Percentiles rank a stretch among this genome's conserved stretches.
Conservation (phyloP, 2,888 invertebrate species). For the Stenichneumon culpator region DNA sequence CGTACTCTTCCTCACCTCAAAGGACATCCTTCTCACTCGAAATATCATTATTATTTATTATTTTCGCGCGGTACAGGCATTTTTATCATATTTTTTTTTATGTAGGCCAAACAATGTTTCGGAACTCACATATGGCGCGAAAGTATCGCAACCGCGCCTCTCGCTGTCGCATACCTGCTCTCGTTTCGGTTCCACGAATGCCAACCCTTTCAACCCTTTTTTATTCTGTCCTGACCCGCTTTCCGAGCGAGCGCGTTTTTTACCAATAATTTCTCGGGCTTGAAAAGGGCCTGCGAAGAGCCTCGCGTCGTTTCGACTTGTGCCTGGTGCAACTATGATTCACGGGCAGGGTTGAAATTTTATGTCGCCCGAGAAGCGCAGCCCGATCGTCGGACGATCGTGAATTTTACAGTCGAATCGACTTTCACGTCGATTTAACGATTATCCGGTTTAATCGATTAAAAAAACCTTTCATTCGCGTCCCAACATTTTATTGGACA, state of each 20-base stretch:
- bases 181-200: constrained; percentile 41
- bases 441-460: constrained; percentile 46
- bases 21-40: not conserved
- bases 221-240: constrained; percentile 62
- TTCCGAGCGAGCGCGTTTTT: constrained; percentile 73
- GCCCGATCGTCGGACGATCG: constrained; percentile 20
- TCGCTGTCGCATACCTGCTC: constrained; percentile 68
- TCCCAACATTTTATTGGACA: not conserved
- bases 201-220: constrained; percentile 71
- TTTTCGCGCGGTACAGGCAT: not conserved
- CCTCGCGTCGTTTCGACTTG: constrained; percentile 29
- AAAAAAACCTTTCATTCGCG: not conserved
- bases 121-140: constrained; percentile 60
- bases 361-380: constrained; percentile 27
- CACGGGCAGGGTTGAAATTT: constrained; percentile 43
- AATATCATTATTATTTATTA: not conserved
- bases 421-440: constrained; percentile 62
- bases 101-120: constrained; percentile 32
- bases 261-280: constrained; percentile 70
- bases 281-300: constrained; percentile 46
- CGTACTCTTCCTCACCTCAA: not conserved
- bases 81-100: not conserved
- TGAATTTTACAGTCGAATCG: constrained; percentile 57
- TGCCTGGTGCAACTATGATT: constrained; percentile 37
- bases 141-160: constrained; percentile 37